These are phyloP conservation scores for Ochlodes sylvanus DNA, from an alignment of 2,888 invertebrate species.

Conservation along the genomic window DNA sequence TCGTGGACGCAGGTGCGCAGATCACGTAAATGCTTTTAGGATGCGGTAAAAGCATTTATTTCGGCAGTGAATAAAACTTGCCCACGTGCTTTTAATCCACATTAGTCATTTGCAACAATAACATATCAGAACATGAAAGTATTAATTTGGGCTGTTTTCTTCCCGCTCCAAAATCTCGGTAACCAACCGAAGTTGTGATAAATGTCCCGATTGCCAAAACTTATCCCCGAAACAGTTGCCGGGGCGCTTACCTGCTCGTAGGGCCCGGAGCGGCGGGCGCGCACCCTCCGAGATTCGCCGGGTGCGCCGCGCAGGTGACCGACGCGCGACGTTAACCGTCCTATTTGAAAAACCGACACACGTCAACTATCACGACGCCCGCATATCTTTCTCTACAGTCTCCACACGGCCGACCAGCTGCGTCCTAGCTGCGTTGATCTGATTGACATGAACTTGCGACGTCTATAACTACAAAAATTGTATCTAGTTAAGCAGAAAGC, in stretches of 20 bases:
- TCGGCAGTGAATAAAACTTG: neutral
- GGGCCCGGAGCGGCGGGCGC: conserved; percentile 31
- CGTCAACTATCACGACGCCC: conserved; percentile 48
- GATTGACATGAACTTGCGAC: too few species aligned
- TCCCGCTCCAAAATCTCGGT: neutral
- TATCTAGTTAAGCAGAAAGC: too few species aligned
- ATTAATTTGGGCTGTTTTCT: neutral
- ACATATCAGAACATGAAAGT: neutral
- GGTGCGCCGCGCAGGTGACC: conserved; percentile 78
- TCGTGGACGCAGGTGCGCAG: neutral
- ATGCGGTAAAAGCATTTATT: too few species aligned
- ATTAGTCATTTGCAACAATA: too few species aligned
- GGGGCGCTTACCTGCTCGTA: conserved; percentile 74
- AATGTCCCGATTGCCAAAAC: conserved; percentile 29
- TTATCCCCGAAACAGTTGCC: conserved; percentile 27
- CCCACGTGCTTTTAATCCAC: neutral
- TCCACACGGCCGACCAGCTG: neutral
- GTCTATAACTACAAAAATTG: too few species aligned
- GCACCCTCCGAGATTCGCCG: conserved; percentile 80
- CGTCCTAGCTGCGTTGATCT: neutral
- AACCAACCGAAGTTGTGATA: neutral
- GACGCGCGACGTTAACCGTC: conserved; percentile 68
- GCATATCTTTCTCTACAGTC: conserved; percentile 42
- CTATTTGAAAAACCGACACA: conserved; percentile 64
- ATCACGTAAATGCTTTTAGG: neutral